Percentiles rank a stretch among this genome's conserved stretches.
These are phyloP conservation scores for Drosophila nr. perissopoda DNA, from an alignment of 2,888 invertebrate species.

Conservation along the genomic window DNA sequence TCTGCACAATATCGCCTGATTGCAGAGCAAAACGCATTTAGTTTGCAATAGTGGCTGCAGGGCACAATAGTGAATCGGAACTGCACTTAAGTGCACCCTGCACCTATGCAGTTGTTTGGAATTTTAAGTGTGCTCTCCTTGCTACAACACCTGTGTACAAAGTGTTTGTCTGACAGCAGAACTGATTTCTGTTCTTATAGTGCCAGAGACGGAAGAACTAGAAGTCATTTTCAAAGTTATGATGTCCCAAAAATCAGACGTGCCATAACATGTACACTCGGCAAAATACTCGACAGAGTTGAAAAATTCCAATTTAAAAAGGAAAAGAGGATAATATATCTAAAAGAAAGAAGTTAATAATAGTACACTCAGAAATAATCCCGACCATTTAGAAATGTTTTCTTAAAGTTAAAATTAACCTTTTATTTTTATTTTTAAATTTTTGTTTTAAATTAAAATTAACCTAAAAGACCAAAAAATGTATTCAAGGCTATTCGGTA, in stretches of 20 bases:
- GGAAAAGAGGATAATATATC: no score
- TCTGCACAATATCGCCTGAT: constrained; percentile 14
- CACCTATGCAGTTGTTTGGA: constrained; percentile 1
- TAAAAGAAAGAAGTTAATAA: no score
- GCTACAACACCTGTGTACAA: background rate
- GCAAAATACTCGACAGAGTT: background rate
- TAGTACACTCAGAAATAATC: background rate
- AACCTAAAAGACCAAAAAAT: background rate
- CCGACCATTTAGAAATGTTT: rapidly evolving
- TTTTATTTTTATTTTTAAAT: background rate
- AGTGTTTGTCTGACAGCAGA: background rate
- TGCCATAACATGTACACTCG: background rate
- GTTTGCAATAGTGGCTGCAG: background rate
- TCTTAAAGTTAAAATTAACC: background rate
- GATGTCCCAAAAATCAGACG: background rate
- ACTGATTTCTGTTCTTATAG: background rate
- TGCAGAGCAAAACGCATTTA: constrained; percentile 3
- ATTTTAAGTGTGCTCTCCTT: constrained; percentile 1
- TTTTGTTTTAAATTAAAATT: background rate
- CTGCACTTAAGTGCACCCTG: constrained; percentile 3
- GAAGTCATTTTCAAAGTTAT: background rate
- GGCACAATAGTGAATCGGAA: constrained; percentile 11
- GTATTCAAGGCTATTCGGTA: background rate
- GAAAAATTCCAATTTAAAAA: background rate
- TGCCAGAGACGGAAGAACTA: background rate